phyloP scores from a whole-genome alignment of 2,113 vertebrate genomes.

The Tursiops truncatus region DNA sequence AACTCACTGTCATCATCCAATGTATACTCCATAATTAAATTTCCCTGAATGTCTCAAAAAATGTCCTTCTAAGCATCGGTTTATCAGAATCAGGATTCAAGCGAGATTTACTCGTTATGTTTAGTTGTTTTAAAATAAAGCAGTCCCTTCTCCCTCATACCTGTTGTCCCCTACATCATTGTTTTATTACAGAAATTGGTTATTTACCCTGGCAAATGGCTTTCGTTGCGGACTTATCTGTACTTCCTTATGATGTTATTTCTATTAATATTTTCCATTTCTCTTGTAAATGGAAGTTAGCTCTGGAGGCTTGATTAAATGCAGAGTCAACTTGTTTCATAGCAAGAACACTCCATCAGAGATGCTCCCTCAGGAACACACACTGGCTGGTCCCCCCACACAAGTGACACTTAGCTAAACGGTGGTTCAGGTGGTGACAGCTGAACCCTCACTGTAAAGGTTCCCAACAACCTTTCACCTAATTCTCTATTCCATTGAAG shows the following conservation, averaged over 20 bases:
- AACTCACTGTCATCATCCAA: neutral
- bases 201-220: neutral
- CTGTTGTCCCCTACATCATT: neutral
- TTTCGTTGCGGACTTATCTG: neutral
- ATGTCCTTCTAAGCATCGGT: neutral
- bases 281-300: neutral
- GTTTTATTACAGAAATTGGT: neutral
- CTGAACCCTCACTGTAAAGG: neutral
- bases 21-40: neutral
- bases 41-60: neutral
- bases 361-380: neutral
- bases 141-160: neutral
- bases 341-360: neutral
- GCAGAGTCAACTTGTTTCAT: neutral
- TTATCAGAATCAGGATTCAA: neutral
- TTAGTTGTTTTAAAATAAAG: neutral
- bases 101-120: neutral
- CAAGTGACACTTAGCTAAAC: rapidly evolving
- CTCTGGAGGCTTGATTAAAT: neutral
- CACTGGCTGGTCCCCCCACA: neutral
- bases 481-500: neutral
- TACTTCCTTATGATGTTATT: neutral
- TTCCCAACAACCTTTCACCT: neutral
- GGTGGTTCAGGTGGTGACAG: too few species aligned
- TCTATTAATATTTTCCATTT: neutral